phyloP scores from a whole-genome alignment of 1,140 invertebrate genomes.

The Asobara japonica region DNA sequence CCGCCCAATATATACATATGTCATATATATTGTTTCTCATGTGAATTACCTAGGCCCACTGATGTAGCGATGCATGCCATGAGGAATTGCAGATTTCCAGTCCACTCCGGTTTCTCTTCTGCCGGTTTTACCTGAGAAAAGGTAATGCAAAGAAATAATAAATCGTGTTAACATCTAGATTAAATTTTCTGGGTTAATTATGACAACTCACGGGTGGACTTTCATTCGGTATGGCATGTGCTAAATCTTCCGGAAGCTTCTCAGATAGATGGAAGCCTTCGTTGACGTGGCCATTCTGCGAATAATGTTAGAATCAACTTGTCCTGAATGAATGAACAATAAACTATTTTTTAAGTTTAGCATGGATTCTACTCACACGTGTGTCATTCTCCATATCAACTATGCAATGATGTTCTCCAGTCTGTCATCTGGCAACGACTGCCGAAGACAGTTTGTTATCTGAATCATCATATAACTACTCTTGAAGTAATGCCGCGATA shows the following conservation, averaged over 20 bases:
- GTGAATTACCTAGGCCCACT: constrained; percentile 88
- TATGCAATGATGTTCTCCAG: neutral
- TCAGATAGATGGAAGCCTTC: neutral
- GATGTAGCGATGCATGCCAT: constrained; percentile 89
- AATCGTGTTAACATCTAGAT: neutral
- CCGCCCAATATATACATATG: no score
- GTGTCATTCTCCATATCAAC: neutral
- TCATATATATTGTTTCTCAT: no score
- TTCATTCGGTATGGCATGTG: neutral
- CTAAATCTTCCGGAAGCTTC: neutral
- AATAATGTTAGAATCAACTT: neutral
- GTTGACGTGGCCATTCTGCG: neutral
- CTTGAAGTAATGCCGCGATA: neutral
- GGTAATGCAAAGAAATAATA: neutral
- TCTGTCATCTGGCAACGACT: neutral
- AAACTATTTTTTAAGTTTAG: neutral
- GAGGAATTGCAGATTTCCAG: constrained; percentile 86
- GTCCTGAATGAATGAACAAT: no score
- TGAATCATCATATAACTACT: neutral
- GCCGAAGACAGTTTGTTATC: neutral
- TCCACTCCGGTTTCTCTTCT: constrained; percentile 76
- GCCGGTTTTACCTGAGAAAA: constrained; percentile 43
- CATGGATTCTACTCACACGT: neutral
- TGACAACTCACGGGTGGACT: neutral
- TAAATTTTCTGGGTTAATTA: neutral